These are phyloP conservation scores for Lutraria lutraria DNA, from an alignment of 2,888 invertebrate species.

Conservation along the genomic window DNA sequence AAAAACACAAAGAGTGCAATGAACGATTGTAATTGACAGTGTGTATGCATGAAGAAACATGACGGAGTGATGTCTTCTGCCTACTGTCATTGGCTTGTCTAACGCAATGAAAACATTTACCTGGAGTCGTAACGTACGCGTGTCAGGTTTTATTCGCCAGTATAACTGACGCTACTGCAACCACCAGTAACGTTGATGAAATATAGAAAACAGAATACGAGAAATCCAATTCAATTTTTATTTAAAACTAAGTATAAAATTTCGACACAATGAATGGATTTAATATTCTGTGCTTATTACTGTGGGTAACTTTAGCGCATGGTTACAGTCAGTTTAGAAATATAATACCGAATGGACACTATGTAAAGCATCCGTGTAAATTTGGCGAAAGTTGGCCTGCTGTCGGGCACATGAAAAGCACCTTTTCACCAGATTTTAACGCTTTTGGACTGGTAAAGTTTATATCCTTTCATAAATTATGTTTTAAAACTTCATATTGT, in stretches of 20 bases:
- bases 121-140: background rate
- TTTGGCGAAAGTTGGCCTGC: slow-evolving; percentile 36
- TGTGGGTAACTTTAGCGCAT: slow-evolving; percentile 16
- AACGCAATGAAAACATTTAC: background rate
- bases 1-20: slow-evolving; percentile 36
- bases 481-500: too few species aligned
- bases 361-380: slow-evolving; percentile 43
- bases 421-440: slow-evolving; percentile 33
- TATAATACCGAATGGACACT: slow-evolving; percentile 50
- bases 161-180: background rate
- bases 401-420: slow-evolving; percentile 42
- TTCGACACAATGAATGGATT: slow-evolving; percentile 22
- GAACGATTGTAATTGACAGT: slow-evolving; percentile 27
- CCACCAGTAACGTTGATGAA: background rate
- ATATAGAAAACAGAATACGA: background rate
- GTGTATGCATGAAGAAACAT: slow-evolving; percentile 16
- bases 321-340: slow-evolving; percentile 17
- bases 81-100: slow-evolving; percentile 12
- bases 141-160: background rate
- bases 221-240: background rate
- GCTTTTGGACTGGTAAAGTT: slow-evolving; percentile 49
- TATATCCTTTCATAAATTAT: too few species aligned
- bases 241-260: background rate
- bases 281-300: background rate
- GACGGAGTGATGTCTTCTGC: slow-evolving; percentile 8